phyloP scores from a whole-genome alignment of 2,797 vertebrate genomes.

The Rhinophrynus dorsalis region DNA sequence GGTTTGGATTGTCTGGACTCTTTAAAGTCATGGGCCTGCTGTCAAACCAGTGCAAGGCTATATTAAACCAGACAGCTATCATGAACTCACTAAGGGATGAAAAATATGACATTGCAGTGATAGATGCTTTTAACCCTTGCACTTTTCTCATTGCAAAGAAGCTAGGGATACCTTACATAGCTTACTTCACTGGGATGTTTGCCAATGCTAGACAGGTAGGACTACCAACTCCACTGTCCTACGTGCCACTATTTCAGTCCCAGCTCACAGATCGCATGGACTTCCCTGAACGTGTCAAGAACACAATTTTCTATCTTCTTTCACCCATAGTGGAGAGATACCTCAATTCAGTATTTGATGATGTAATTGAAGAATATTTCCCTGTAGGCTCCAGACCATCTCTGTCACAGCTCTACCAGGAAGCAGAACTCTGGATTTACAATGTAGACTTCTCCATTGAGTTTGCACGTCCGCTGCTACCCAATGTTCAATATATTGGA shows the following conservation, averaged over 20 bases:
- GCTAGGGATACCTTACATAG: conserved; percentile 57
- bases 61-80: conserved; percentile 55
- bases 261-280: conserved; percentile 61
- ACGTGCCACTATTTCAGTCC: conserved; percentile 54
- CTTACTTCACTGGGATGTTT: conserved; percentile 53
- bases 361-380: conserved; percentile 63
- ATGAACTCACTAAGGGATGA: conserved; percentile 60
- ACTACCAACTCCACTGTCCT: conserved; percentile 55
- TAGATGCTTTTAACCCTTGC: conserved; percentile 68
- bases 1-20: no score
- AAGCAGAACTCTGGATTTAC: conserved; percentile 72
- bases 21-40: conserved; percentile 58
- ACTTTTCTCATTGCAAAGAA: conserved; percentile 64
- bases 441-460: conserved; percentile 74
- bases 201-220: conserved; percentile 49
- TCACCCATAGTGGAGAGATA: conserved; percentile 40
- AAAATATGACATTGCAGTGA: conserved; percentile 55
- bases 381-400: conserved; percentile 45
- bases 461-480: conserved; percentile 68
- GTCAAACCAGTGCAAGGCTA: conserved; percentile 61
- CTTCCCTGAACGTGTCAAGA: conserved; percentile 64
- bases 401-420: conserved; percentile 59
- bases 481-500: conserved; percentile 68
- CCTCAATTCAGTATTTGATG: conserved; percentile 54
- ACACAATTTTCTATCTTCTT: conserved; percentile 57